Evolutionary conservation across 2,888 invertebrate genomes (phyloP), one percentile per base, ranked within the genome.

Genomic region (Cheilosia vulpina): DNA sequence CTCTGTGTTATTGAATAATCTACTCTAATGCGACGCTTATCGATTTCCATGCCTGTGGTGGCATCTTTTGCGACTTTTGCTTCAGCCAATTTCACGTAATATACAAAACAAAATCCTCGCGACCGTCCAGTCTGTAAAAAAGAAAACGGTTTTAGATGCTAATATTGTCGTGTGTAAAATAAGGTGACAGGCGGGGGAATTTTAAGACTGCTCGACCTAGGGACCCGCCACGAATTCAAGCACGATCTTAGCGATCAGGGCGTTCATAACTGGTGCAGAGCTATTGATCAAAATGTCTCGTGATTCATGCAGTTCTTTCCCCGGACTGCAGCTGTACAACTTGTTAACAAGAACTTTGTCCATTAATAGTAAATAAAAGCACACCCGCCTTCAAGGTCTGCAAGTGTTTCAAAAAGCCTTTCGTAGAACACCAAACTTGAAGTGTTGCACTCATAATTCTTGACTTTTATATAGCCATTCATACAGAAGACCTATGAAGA

Each of bases 71-170:
- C 99, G 73, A 96, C 96, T 91, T 96, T 96, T 0, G 99, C 98
- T 93, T 98, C 98, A 81, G 96, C 96, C 60, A 95, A 93, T 79
- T 95, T 95, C 92, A 97, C 96, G 93, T 96, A 98, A 93, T 99
- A 99, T 58, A 99, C 97, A 93, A 99, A 99, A 89, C 97, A 97
- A 93, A 98, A 99, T n/a, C 98, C 99, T 89, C 98, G 94, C 0
- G 98, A 98, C 72, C 97, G 94, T 6, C 97, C 97, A 88, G 97
- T 97, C 97, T 98, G 92, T 31, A 93, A 93, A 79, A 87, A 84
- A 66, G 52, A 38, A 50, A 62, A 4, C n/a, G 6, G 6, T 45
- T 45, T 45, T 17, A 17, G 2, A n/a, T 15, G 5, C 6, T 43
- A 1, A 43, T 43, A 43, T n/a, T 43, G 5, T 27, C 27, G 27